phyloP scores from a whole-genome alignment of 2,797 vertebrate genomes.

The Phrynocephalus guinanensis region DNA sequence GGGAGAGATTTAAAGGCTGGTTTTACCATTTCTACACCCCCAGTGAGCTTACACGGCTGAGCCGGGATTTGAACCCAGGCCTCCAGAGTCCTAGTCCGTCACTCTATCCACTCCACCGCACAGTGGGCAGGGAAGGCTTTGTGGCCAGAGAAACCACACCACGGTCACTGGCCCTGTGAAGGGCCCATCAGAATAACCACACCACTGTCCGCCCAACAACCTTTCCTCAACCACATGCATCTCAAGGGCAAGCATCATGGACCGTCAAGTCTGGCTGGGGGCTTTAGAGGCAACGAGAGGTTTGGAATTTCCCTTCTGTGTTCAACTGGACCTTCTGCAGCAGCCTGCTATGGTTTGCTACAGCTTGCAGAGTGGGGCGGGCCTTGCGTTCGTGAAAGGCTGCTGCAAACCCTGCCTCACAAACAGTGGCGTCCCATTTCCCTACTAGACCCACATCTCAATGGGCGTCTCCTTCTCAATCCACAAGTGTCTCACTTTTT shows the following conservation, averaged over 20 bases:
- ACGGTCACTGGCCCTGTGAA: no score
- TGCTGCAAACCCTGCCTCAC: background rate
- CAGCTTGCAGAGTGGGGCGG: background rate
- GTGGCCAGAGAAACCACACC: no score
- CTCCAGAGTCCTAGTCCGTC: no score
- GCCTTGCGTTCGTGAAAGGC: no score
- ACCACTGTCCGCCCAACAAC: background rate
- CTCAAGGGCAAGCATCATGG: no score
- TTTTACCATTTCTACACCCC: no score
- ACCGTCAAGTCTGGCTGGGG: background rate
- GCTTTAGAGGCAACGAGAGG: no score
- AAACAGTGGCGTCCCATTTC: background rate
- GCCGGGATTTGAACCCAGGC: background rate
- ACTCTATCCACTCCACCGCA: no score
- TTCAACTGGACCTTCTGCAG: background rate
- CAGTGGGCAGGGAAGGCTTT: no score
- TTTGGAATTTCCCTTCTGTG: background rate
- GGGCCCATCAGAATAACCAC: background rate
- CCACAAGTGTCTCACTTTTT: background rate
- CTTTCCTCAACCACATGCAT: background rate
- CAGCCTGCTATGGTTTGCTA: background rate
- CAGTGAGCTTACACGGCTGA: background rate
- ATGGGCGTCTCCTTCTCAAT: background rate
- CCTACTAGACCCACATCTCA: background rate
- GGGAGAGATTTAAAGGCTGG: no score